Base-by-base conservation (phyloP, 2,113 vertebrate genomes). In the Gobio gobio region DNA sequence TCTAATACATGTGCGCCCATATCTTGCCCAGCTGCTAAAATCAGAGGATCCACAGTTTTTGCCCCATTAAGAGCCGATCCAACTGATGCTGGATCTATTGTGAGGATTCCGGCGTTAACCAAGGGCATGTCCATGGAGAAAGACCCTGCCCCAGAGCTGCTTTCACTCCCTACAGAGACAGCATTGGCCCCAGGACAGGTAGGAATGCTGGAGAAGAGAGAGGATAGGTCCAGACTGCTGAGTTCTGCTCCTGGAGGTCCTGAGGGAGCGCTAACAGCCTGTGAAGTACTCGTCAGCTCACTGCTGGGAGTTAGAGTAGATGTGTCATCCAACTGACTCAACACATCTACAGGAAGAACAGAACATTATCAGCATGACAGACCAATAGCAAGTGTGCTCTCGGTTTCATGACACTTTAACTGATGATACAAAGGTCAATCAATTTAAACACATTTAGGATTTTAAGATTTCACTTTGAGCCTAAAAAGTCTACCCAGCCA, bases 41-140 rank as follows among this genome's bases (percentile, higher is more conserved):
- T 96, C 36, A 99, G 94, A 0, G 98, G 97, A 89, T 98, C 97
- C 2, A 95, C 93, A 0, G 95, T 83, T 64, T 97, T 96, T 78
- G 93, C 93, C 16, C 94, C 93, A 0, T 94, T 93, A 0, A 98
- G 94, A 0, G 96, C 91, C 0, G 96, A 91, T 33, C 95, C 93
- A 36, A 96, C 96, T 0, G 97, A 96, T 51, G 96, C 92, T 0
- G 97, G 96, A 14, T 99, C 98, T 0, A 99, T 96, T 0, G 97
- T 97, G 83, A 99, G 92, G 75, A 98, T 97, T 22, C 97, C 97
- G 0, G 97, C 95, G 91, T 94, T 96, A 85, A 97, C 95, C 45
- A 99, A 83, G 0, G 96, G 94, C 85, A 98, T 94, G 75, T 98
- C 97, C 4, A 96, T 90, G 2, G 95, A 89, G 68, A 96, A 95